phyloP scores from a whole-genome alignment of 2,888 invertebrate genomes.

The Caenorhabditis drosophilae region DNA sequence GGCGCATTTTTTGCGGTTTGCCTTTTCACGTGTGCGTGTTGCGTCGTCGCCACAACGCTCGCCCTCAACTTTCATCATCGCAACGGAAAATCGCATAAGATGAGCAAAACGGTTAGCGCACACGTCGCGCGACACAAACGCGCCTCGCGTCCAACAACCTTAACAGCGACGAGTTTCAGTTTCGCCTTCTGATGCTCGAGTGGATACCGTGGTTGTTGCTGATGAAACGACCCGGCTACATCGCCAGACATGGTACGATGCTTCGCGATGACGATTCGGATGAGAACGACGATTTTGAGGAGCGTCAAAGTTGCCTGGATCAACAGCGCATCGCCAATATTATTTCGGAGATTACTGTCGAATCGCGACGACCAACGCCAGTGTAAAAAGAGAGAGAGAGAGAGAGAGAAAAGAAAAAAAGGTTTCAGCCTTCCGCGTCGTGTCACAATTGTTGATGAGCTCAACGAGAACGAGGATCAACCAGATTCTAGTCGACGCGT shows the following conservation, averaged over 20 bases:
- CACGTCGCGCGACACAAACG: too few species aligned
- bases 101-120: constrained; percentile 43
- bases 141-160: too few species aligned
- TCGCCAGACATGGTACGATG: constrained; percentile 29
- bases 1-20: constrained; percentile 56
- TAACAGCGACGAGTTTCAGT: too few species aligned
- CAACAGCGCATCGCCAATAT: constrained; percentile 29
- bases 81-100: constrained; percentile 48
- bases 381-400: too few species aligned
- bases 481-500: neutral
- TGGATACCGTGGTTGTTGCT: constrained; percentile 55
- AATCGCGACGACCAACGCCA: constrained; percentile 20
- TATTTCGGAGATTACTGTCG: constrained; percentile 22
- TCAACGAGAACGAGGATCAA: neutral
- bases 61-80: constrained; percentile 56
- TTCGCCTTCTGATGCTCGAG: constrained; percentile 49
- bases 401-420: too few species aligned
- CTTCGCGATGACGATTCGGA: constrained; percentile 29
- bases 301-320: constrained; percentile 23
- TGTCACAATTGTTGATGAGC: constrained; percentile 32
- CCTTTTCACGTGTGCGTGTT: constrained; percentile 56
- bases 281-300: constrained; percentile 37
- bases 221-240: constrained; percentile 52
- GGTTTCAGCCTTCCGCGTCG: constrained; percentile 20
- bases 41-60: constrained; percentile 51